Evolutionary conservation across 1,140 invertebrate genomes (phyloP).

Genomic region (Drosophila teissieri): DNA sequence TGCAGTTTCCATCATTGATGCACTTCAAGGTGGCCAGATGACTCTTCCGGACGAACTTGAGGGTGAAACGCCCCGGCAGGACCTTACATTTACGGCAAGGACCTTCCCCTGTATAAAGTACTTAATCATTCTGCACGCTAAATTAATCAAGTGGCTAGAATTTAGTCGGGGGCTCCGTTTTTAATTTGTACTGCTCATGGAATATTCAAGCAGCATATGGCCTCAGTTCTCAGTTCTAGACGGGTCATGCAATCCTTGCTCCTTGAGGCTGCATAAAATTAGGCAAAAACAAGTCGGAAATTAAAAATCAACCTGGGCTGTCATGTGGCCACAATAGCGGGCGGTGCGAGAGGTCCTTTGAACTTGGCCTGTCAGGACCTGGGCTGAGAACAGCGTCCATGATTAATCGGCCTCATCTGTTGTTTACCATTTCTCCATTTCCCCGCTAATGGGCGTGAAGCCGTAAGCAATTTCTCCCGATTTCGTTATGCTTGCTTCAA

Average conservation of each 20-base stretch:
- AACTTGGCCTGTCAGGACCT: constrained; percentile 31
- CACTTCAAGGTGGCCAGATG: constrained; percentile 41
- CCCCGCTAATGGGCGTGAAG: constrained; percentile 59
- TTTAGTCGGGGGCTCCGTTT: constrained; percentile 59
- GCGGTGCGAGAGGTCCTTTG: constrained; percentile 26
- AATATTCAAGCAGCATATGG: constrained; percentile 78
- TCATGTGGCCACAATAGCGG: constrained; percentile 57
- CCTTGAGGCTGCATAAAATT: constrained; percentile 73
- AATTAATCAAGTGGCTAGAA: constrained; percentile 81
- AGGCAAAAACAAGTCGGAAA: constrained; percentile 75
- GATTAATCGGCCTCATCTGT: constrained; percentile 79
- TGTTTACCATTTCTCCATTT: constrained; percentile 68
- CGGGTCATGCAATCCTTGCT: constrained; percentile 64
- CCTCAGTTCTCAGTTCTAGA: constrained; percentile 9
- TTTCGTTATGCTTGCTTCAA: constrained; percentile 62
- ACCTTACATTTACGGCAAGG: constrained; percentile 11
- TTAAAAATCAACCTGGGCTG: constrained; percentile 66
- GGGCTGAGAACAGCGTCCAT: constrained; percentile 21
- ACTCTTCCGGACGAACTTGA: constrained; percentile 30
- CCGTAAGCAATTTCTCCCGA: constrained; percentile 61
- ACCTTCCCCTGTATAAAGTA: constrained; percentile 68
- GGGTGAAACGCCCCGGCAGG: constrained; percentile 14
- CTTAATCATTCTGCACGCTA: constrained; percentile 83
- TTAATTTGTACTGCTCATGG: constrained; percentile 80
- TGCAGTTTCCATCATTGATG: constrained; percentile 45